phyloP scores from a whole-genome alignment of 1,140 invertebrate species.

The Eulimnadia texana region DNA sequence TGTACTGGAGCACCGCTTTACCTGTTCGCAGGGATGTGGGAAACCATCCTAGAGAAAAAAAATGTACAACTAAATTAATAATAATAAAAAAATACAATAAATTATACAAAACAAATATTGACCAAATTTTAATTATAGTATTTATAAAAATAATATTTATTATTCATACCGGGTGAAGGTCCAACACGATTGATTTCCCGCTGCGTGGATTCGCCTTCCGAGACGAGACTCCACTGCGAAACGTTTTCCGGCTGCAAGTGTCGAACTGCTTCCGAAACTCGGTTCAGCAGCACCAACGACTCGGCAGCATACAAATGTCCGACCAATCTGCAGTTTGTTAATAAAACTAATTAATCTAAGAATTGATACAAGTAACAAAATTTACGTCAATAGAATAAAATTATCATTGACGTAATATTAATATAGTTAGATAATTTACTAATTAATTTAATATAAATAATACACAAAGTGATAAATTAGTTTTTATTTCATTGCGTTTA shows the following conservation, averaged over 20 bases:
- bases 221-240: slow-evolving; percentile 36
- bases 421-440: too few relatives aligned
- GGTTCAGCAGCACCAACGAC: slow-evolving; percentile 66
- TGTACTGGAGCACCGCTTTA: slow-evolving; percentile 56
- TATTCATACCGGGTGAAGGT: not conserved
- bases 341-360: too few relatives aligned
- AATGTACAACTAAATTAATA: slow-evolving; percentile 17
- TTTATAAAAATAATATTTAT: too few relatives aligned
- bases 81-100: not conserved
- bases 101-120: too few relatives aligned
- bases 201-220: slow-evolving; percentile 14
- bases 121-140: too few relatives aligned
- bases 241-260: slow-evolving; percentile 67
- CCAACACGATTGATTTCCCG: not conserved
- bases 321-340: slow-evolving; percentile 45
- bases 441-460: too few relatives aligned
- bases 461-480: too few relatives aligned
- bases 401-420: too few relatives aligned
- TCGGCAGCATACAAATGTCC: slow-evolving; percentile 81
- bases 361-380: too few relatives aligned
- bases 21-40: slow-evolving; percentile 47
- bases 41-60: slow-evolving; percentile 44
- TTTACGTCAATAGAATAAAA: too few relatives aligned
- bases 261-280: slow-evolving; percentile 65
- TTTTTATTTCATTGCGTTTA: too few relatives aligned